Base-by-base conservation (phyloP, 2,888 invertebrate species). In the Andrena chrysosceles region DNA sequence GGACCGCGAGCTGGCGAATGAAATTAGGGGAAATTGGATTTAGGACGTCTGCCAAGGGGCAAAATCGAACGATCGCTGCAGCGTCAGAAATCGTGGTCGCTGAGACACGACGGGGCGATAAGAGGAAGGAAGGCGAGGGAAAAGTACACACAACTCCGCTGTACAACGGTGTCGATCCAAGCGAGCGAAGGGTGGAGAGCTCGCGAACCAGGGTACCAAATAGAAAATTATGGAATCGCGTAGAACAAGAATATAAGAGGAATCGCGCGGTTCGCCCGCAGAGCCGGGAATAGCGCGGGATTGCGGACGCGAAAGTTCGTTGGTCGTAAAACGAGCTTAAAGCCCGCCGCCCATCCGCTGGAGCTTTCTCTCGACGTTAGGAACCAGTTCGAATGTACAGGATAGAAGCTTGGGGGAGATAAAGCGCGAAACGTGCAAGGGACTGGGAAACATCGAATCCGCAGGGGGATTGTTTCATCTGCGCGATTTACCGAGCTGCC, bases 281-380 rank as follows among this genome's bases (percentile, higher is more conserved):
- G 56, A 23, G 54, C 10, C 54, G 60, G 49, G 66, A 54, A 56
- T 56, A 52, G 48, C 29, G 54, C 31, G 54, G 63, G 77, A 78
- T 60, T 54, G 68, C 67, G 68, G 63, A 59, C 62, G 80, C 33
- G 71, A 62, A 77, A 72, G 76, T 68, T 81, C 60, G 60, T 70
- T 33, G 75, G 49, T 70, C 79, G 69, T 79, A 79, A 73, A 81
- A 63, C 73, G 64, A 81, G 69, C 64, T 81, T 74, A 79, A 66
- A 73, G 68, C 63, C 31, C 60, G 13, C 29, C 68, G 10, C 16
- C 29, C 62, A 26, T 20, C 52, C 52, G n/a, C 16, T 31, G 31
- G 23, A 64, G 59, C 42, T 67, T 52, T 60, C 42, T 67, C 56
- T n/a, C 29, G 62, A 64, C 42, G 54, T 52, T 67, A 63, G 72